Base-by-base conservation (phyloP, 2,888 invertebrate species). In the Bellardia pandia region DNA sequence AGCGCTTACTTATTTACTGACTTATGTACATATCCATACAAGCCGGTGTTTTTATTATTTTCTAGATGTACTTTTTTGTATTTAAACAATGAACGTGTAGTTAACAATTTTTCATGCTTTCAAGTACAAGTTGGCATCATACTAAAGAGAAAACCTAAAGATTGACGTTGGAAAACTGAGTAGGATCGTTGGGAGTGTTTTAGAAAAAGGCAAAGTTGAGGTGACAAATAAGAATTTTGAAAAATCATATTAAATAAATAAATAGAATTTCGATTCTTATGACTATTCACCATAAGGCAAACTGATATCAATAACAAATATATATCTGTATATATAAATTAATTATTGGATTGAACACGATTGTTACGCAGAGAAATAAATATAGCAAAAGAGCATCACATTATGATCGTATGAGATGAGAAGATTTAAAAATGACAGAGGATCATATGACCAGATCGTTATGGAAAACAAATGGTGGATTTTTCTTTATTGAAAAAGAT, bases 91-190 rank as follows among this genome's bases (percentile, higher is more conserved):
- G 40, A 79, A 79, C 56, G 79, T 75, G 79, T 75, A 56, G 40
- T 75, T 75, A 69, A 66, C 30, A 51, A 66, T 74, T 81, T 58
- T 66, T 77, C 81, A 82, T 77, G 81, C 79, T 75, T 71, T 80
- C 68, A 80, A 62, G 45, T 51, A 33, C 37, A 85, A 69, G 42
- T 37, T 58, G 51, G 45, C 33, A 69, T 30, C 51, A 51, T 30
- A 69, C 23, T 3, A 66, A 14, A 23, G 1, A 56, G 30, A 58
- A 58, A 51, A 40, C 11, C 33, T 37, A 37, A 45, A 14, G 37
- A 68, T 2, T 30, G 6, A 1, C 16, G 33, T 37, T 14, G 13
- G 42, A 56, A 71, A 53, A 13, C 23, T 71, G 53, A 37, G 53
- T 45, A 23, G 37, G 45, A 51, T 14, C 4, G 6, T 9, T 45